Percentiles rank a stretch among this genome's conserved stretches.
Conservation (phyloP, 2,113 vertebrate genomes). For the Peromyscus californicus region DNA sequence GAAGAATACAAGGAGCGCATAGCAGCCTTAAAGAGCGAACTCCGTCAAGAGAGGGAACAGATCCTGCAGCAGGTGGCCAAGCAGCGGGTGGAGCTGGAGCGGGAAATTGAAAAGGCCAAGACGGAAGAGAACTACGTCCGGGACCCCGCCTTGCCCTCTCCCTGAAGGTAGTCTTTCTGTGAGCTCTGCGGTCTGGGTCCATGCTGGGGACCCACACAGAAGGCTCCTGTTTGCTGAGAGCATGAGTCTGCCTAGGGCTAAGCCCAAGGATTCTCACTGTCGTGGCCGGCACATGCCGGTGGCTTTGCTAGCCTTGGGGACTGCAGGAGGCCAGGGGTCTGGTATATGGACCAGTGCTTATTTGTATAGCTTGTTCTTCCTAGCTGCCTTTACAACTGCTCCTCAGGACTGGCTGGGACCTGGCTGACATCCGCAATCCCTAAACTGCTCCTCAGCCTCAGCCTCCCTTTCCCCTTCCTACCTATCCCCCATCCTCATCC, state of each 20-base stretch:
- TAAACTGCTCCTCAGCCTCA: not conserved
- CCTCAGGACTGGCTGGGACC: not conserved
- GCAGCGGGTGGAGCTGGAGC: slow-evolving; percentile 92
- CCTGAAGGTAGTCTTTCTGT: slow-evolving; percentile 89
- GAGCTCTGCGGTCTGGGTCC: not conserved
- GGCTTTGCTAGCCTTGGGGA: not conserved
- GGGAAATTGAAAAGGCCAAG: slow-evolving; percentile 92
- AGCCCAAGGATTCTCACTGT: not conserved
- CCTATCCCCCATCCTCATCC: not conserved
- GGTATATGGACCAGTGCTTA: too few species aligned
- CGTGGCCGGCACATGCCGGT: not conserved
- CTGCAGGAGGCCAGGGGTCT: not conserved
- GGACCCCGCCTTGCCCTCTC: slow-evolving; percentile 93
- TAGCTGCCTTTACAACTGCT: not conserved
- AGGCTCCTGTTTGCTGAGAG: not conserved
- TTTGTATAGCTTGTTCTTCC: not conserved
- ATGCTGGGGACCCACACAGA: not conserved
- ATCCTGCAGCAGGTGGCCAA: slow-evolving; percentile 93
- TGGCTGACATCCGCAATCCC: not conserved
- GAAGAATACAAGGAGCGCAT: slow-evolving; percentile 94
- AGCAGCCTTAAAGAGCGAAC: slow-evolving; percentile 87
- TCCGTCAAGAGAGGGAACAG: slow-evolving; percentile 93
- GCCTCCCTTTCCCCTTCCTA: too few species aligned
- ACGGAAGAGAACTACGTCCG: slow-evolving; percentile 92
- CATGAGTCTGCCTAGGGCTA: not conserved